phyloP scores from a whole-genome alignment of 1,140 invertebrate genomes.

The Temnothorax nylanderi region DNA sequence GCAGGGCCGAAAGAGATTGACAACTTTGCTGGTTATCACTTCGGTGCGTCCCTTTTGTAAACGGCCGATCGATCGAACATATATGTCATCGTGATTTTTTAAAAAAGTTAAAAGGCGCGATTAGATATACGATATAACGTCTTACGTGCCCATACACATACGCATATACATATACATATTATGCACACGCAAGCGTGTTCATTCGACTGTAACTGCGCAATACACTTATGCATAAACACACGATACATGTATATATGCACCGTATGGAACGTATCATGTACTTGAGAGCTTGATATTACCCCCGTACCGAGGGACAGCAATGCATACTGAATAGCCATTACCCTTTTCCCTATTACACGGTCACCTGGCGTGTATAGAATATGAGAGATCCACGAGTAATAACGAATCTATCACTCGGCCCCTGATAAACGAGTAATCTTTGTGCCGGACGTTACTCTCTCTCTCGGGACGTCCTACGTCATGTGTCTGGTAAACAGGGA shows the following conservation, averaged over 20 bases:
- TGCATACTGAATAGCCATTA: slow-evolving; percentile 84
- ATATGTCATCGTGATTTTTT: slow-evolving; percentile 8
- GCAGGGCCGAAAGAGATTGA: too few species aligned
- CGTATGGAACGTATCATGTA: slow-evolving; percentile 78
- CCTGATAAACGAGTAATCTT: slow-evolving; percentile 59
- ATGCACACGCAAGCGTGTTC: slow-evolving; percentile 58
- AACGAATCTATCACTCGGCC: slow-evolving; percentile 81
- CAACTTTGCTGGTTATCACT: not conserved
- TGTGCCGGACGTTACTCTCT: not conserved
- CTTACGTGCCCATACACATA: not conserved
- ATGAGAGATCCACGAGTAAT: slow-evolving; percentile 80
- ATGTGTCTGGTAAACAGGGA: not conserved
- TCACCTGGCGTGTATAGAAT: slow-evolving; percentile 81
- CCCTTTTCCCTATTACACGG: slow-evolving; percentile 82
- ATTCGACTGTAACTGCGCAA: slow-evolving; percentile 55
- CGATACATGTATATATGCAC: slow-evolving; percentile 62
- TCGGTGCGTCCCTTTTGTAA: not conserved
- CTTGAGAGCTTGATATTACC: slow-evolving; percentile 78
- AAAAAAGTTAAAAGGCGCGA: slow-evolving; percentile 51
- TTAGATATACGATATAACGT: slow-evolving; percentile 30
- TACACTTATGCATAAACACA: slow-evolving; percentile 29
- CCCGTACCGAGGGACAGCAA: slow-evolving; percentile 80
- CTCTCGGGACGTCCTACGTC: not conserved
- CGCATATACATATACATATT: slow-evolving; percentile 9
- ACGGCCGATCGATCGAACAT: slow-evolving; percentile 39